Conservation (phyloP, 2,113 vertebrate species). For the Stomatorhinus ivindoensis region DNA sequence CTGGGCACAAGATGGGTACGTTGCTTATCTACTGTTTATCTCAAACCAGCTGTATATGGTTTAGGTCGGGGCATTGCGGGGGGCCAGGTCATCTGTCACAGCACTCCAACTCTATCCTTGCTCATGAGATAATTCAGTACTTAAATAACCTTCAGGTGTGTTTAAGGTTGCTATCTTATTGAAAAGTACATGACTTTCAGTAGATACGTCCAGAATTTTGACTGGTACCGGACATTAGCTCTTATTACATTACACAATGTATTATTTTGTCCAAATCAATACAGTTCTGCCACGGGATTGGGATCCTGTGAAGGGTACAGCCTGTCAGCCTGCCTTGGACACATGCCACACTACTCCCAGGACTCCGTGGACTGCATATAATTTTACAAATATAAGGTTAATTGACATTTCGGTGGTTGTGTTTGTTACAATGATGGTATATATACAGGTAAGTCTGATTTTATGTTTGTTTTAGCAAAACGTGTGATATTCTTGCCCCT, state of each 20-base stretch:
- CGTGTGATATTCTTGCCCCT: not conserved
- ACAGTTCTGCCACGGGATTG: not conserved
- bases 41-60: not conserved
- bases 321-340: not conserved
- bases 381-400: not conserved
- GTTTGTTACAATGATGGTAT: not conserved
- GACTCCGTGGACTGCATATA: not conserved
- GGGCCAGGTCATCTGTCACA: not conserved
- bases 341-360: not conserved
- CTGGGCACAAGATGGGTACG: not conserved
- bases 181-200: not conserved
- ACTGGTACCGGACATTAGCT: not conserved
- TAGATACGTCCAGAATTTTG: not conserved
- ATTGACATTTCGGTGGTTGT: not conserved
- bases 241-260: not conserved
- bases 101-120: not conserved
- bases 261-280: not conserved
- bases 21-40: not conserved
- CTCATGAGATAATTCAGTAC: not conserved
- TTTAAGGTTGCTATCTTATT: not conserved
- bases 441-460: not conserved
- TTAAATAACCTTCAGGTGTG: not conserved
- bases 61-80: not conserved
- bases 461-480: not conserved
- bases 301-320: not conserved